Conservation (phyloP, 2,888 invertebrate genomes). For the Andrena praecox region DNA sequence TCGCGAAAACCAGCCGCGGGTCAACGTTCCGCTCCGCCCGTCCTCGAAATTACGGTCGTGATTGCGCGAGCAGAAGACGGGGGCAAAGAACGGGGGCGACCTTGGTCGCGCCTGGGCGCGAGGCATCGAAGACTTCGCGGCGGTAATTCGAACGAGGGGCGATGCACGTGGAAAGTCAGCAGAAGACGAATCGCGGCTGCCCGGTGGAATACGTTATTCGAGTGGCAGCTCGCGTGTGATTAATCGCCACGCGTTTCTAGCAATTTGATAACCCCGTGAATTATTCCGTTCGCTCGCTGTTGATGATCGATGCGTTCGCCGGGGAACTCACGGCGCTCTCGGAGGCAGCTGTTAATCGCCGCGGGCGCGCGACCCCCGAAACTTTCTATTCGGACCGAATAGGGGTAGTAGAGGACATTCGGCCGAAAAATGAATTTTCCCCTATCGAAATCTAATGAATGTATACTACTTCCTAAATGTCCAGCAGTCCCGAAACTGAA, state of each 20-base stretch:
- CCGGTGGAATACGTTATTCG: constrained; percentile 29
- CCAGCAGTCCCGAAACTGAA: too few relatives aligned
- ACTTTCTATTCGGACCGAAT: not conserved
- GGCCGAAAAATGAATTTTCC: too few relatives aligned
- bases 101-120: not conserved
- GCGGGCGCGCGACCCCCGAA: not conserved
- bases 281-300: constrained; percentile 12
- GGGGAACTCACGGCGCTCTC: not conserved
- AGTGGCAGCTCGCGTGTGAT: constrained; percentile 15
- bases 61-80: not conserved
- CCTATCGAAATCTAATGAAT: too few relatives aligned
- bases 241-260: constrained; percentile 47
- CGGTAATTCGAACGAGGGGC: constrained; percentile 22
- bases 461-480: too few relatives aligned
- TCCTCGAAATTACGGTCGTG: constrained; percentile 4
- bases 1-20: constrained; percentile 16
- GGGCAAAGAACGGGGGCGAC: not conserved
- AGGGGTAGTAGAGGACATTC: too few relatives aligned
- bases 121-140: not conserved
- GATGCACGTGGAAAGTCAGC: constrained; percentile 12
- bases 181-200: constrained; percentile 43
- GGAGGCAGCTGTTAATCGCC: not conserved
- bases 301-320: constrained; percentile 35
- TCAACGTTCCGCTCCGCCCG: constrained; percentile 15
- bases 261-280: constrained; percentile 45